These are phyloP conservation scores for Drosophila lacicola DNA, from an alignment of 2,888 invertebrate genomes.

Conservation along the genomic window DNA sequence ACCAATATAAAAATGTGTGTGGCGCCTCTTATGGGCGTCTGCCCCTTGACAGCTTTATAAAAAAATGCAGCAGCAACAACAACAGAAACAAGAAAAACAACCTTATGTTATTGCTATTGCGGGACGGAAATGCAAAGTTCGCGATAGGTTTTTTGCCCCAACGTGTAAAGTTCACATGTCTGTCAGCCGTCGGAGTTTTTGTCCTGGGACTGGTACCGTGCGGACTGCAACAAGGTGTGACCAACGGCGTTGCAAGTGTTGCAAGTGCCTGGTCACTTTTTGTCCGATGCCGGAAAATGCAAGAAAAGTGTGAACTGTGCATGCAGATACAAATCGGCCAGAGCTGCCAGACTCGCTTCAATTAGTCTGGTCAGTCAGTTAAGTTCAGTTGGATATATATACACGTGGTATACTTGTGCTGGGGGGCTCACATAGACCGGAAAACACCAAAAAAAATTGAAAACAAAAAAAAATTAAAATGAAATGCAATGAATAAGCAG, in stretches of 20 bases:
- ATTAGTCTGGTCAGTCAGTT: conserved; percentile 73
- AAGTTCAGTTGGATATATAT: conserved; percentile 42
- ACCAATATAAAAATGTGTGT: conserved; percentile 25
- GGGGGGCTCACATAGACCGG: conserved; percentile 67
- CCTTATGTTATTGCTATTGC: conserved; percentile 28
- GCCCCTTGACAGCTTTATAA: conserved; percentile 57
- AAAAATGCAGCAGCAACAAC: conserved; percentile 55
- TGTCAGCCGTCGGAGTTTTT: conserved; percentile 60
- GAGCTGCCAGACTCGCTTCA: conserved; percentile 69
- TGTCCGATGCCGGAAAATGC: conserved; percentile 64
- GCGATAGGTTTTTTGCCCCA: conserved; percentile 46
- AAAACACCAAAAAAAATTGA: conserved; percentile 60
- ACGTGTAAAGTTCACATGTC: conserved; percentile 71
- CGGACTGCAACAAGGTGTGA: conserved; percentile 50
- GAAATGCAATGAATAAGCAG: conserved; percentile 74
- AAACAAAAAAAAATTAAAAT: conserved; percentile 11
- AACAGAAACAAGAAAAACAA: conserved; percentile 8
- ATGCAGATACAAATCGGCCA: conserved; percentile 72
- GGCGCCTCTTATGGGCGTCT: conserved; percentile 56
- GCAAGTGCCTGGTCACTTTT: conserved; percentile 46
- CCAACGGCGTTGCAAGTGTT: conserved; percentile 44
- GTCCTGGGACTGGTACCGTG: conserved; percentile 13
- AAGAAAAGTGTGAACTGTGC: conserved; percentile 82
- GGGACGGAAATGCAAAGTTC: conserved; percentile 70
- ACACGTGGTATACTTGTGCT: conserved; percentile 16